Percentiles rank a stretch among this genome's conserved stretches.
Evolutionary conservation across 1,140 invertebrate species (phyloP).

Genomic region (Aphelenchoides fujianensis): DNA sequence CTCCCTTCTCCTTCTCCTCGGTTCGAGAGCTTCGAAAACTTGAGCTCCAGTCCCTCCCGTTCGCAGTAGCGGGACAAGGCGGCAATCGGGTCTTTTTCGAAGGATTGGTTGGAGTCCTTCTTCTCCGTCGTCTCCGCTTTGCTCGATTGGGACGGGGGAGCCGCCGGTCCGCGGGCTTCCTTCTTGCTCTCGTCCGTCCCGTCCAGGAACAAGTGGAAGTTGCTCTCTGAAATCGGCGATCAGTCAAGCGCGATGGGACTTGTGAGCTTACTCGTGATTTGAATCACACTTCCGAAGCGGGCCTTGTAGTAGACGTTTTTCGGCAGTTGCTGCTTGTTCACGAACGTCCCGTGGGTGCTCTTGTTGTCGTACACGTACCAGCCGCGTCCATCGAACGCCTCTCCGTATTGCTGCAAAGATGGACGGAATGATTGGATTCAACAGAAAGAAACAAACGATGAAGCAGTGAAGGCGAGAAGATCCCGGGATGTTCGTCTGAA

Average conservation of each 20-base stretch:
- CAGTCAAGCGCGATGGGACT: not conserved
- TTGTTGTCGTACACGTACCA: conserved; percentile 19
- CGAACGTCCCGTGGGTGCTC: conserved; percentile 18
- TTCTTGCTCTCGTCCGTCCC: conserved; percentile 12
- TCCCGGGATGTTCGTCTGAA: conserved; percentile 1
- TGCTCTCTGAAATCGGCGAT: conserved; percentile 5
- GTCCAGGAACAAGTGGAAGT: conserved; percentile 13
- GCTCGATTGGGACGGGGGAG: not conserved
- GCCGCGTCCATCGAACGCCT: conserved; percentile 13
- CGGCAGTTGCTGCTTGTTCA: conserved; percentile 16
- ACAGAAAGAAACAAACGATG: too few relatives aligned
- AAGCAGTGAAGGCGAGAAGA: conserved; percentile 20
- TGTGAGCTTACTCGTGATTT: conserved; percentile 17
- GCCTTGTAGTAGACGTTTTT: conserved; percentile 18
- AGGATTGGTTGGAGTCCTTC: not conserved
- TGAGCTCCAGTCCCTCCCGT: conserved; percentile 14
- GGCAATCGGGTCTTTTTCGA: conserved; percentile 8
- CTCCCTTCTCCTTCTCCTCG: not conserved
- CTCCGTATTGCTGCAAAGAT: conserved; percentile 19
- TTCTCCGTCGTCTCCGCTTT: conserved; percentile 8
- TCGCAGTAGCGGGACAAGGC: conserved; percentile 9
- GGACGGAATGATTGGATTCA: too few relatives aligned
- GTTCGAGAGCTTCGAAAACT: not conserved
- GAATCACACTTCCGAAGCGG: not conserved
- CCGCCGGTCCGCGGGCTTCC: not conserved